phyloP scores from a whole-genome alignment of 2,797 vertebrate genomes.

The Anguilla pacifica region DNA sequence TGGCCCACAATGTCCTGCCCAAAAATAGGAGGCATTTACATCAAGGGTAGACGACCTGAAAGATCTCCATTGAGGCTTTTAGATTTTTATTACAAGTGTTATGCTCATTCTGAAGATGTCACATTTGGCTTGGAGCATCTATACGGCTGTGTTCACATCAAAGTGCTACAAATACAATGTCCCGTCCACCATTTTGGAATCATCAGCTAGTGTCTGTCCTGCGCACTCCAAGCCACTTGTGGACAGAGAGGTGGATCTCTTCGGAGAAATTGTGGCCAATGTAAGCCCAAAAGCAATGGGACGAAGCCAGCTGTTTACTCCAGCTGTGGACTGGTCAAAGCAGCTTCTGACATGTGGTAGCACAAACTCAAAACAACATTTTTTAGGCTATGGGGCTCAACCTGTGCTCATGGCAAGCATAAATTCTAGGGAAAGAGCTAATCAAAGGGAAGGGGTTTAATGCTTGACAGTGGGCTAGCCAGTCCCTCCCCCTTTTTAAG shows the following conservation, averaged over 20 bases:
- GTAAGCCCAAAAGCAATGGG: background rate
- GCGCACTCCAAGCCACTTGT: background rate
- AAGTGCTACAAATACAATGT: background rate
- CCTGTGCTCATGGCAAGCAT: background rate
- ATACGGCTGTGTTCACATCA: background rate
- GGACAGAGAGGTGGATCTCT: background rate
- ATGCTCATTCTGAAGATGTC: background rate
- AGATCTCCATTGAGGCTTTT: background rate
- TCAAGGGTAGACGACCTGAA: background rate
- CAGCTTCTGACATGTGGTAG: background rate
- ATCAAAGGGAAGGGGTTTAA: background rate
- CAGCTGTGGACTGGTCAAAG: background rate
- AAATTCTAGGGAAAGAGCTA: background rate
- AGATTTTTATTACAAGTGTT: background rate
- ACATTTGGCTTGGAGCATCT: background rate
- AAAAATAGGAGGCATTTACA: background rate
- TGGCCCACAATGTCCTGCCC: background rate
- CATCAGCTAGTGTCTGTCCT: background rate
- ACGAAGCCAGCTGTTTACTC: background rate
- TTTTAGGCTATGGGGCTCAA: background rate
- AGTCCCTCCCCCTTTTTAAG: background rate
- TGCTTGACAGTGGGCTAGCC: background rate
- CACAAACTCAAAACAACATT: background rate
- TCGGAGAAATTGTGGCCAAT: background rate
- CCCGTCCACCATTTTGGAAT: background rate